Evolutionary conservation across 2,888 invertebrate genomes (phyloP).

Genomic region (Poecilus cupreus): DNA sequence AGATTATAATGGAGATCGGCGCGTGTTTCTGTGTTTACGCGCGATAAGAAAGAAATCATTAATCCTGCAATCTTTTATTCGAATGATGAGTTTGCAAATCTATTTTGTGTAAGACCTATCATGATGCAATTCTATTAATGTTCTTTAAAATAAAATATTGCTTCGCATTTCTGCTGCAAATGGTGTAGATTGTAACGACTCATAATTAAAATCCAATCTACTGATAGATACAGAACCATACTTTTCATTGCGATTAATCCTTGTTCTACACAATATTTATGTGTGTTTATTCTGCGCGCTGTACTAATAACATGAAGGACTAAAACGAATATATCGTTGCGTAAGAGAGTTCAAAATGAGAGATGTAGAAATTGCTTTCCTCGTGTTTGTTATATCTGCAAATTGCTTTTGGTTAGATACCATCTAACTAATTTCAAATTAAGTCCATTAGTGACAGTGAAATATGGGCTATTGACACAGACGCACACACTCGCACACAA

Average conservation of each 20-base stretch:
- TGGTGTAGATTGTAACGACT: too few species aligned
- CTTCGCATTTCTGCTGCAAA: background rate
- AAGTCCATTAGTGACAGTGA: conserved; percentile 50
- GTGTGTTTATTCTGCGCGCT: background rate
- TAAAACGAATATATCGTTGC: conserved; percentile 11
- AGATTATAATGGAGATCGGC: conserved; percentile 32
- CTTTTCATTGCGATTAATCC: conserved; percentile 5
- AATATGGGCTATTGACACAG: conserved; percentile 51
- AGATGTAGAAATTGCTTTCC: conserved; percentile 31
- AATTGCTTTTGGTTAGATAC: conserved; percentile 38
- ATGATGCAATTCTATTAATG: too few species aligned
- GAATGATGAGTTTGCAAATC: background rate
- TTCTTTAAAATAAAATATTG: background rate
- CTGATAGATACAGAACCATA: background rate
- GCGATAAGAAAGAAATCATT: background rate
- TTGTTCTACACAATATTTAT: conserved; percentile 4
- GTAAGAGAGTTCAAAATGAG: conserved; percentile 10
- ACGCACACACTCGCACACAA: background rate
- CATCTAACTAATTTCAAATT: conserved; percentile 51
- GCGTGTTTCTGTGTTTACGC: background rate
- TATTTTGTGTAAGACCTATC: too few species aligned
- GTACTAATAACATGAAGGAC: background rate
- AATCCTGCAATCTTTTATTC: background rate
- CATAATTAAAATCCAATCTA: conserved; percentile 19
- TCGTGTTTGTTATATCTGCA: conserved; percentile 39